Conservation (phyloP, 2,888 invertebrate species). For the Scelioninae gen. 1 region DNA sequence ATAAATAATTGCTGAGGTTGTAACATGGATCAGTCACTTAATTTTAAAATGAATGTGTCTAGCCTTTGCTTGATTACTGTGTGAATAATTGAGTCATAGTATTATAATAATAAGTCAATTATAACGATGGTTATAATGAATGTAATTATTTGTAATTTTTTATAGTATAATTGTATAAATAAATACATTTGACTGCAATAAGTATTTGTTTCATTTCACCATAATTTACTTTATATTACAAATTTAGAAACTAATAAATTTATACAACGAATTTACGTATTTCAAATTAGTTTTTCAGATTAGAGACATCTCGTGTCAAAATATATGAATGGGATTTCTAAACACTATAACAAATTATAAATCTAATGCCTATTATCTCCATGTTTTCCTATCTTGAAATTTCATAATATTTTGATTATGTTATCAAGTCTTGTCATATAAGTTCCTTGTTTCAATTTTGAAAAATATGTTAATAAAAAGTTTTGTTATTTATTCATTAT, state of each 20-base stretch:
- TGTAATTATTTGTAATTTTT: conserved; percentile 39
- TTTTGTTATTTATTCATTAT: neutral
- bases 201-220: neutral
- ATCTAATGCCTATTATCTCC: neutral
- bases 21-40: conserved; percentile 46
- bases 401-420: conserved; percentile 12
- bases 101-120: conserved; percentile 2
- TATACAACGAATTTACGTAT: neutral
- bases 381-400: neutral
- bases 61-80: conserved; percentile 12
- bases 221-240: neutral
- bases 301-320: neutral
- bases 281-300: neutral
- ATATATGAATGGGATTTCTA: neutral
- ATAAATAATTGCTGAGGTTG: conserved; percentile 16
- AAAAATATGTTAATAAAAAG: neutral
- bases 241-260: neutral
- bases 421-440: neutral
- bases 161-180: conserved; percentile 20
- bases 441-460: no score
- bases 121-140: conserved; percentile 11
- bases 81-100: conserved; percentile 26
- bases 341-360: neutral
- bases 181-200: conserved; percentile 11
- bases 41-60: conserved; percentile 35